A percentile compares a stretch with the other conserved stretches of the same genome.
These are phyloP conservation scores for Dolichoris vasculosae DNA, from an alignment of 1,140 invertebrate genomes.

Conservation along the genomic window DNA sequence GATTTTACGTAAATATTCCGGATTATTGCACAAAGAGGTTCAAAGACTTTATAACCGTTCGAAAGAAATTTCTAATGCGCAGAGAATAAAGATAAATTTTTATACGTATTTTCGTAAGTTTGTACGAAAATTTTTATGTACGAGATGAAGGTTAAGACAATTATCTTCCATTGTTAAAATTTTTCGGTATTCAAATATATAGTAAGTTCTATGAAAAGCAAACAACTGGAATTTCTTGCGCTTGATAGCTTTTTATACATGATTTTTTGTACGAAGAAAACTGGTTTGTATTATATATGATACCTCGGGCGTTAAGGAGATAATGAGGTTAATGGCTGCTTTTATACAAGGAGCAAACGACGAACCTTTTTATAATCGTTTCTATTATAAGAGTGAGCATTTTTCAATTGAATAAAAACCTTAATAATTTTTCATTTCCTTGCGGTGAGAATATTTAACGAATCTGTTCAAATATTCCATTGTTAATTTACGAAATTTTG, in stretches of 20 bases:
- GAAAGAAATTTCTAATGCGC: too few species aligned
- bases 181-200: neutral
- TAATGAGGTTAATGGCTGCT: conserved; percentile 45
- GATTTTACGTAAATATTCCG: too few species aligned
- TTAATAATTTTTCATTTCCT: conserved; percentile 35
- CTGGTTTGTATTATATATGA: conserved; percentile 33
- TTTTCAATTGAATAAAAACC: conserved; percentile 35
- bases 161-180: neutral
- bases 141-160: neutral
- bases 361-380: conserved; percentile 26
- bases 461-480: neutral
- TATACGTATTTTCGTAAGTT: neutral
- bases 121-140: neutral
- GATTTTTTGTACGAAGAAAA: conserved; percentile 18
- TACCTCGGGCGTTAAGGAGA: conserved; percentile 36
- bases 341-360: conserved; percentile 37
- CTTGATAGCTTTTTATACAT: conserved; percentile 1
- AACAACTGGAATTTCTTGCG: conserved; percentile 23
- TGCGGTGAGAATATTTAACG: neutral
- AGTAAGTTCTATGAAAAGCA: conserved; percentile 12
- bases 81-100: too few species aligned
- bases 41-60: neutral
- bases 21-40: too few species aligned
- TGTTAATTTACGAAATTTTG: neutral
- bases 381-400: conserved; percentile 19